A percentile compares a stretch with the other conserved stretches of the same genome.
phyloP scores from a whole-genome alignment of 2,888 invertebrate genomes.

The Clunio marinus region DNA sequence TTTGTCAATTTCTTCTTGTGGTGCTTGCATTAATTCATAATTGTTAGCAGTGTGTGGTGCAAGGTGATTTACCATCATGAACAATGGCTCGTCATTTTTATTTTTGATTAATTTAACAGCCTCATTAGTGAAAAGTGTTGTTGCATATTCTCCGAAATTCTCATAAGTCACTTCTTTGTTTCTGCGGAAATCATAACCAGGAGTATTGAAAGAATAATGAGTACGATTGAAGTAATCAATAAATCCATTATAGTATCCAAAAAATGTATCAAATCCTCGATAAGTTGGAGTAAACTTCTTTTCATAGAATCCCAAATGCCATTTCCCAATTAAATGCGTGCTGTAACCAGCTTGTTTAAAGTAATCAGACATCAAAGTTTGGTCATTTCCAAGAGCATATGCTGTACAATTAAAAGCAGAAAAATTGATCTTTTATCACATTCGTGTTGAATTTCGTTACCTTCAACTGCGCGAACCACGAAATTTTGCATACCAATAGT shows the following conservation, averaged over 20 bases:
- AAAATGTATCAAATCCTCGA: constrained; percentile 76
- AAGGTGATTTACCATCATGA: constrained; percentile 72
- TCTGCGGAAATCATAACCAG: constrained; percentile 55
- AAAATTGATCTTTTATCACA: too few species aligned
- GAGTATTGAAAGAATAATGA: constrained; percentile 45
- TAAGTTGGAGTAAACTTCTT: constrained; percentile 58
- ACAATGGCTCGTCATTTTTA: constrained; percentile 63
- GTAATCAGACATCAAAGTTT: constrained; percentile 66
- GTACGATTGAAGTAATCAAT: constrained; percentile 74
- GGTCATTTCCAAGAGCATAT: constrained; percentile 64
- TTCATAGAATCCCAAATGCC: constrained; percentile 69
- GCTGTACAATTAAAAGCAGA: constrained; percentile 48
- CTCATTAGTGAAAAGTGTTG: constrained; percentile 64
- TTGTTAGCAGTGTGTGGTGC: constrained; percentile 74
- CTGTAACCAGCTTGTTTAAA: constrained; percentile 68
- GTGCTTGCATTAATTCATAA: constrained; percentile 66
- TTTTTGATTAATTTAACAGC: constrained; percentile 59
- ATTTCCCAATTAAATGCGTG: constrained; percentile 84
- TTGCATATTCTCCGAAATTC: constrained; percentile 59
- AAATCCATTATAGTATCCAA: constrained; percentile 78
- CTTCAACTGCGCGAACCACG: neutral
- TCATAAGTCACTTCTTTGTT: constrained; percentile 54
- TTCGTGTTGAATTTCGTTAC: too few species aligned
- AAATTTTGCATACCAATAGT: constrained; percentile 12
- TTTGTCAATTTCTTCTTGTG: constrained; percentile 63